phyloP scores from a whole-genome alignment of 2,888 invertebrate species.

The Leptothorax acervorum region DNA sequence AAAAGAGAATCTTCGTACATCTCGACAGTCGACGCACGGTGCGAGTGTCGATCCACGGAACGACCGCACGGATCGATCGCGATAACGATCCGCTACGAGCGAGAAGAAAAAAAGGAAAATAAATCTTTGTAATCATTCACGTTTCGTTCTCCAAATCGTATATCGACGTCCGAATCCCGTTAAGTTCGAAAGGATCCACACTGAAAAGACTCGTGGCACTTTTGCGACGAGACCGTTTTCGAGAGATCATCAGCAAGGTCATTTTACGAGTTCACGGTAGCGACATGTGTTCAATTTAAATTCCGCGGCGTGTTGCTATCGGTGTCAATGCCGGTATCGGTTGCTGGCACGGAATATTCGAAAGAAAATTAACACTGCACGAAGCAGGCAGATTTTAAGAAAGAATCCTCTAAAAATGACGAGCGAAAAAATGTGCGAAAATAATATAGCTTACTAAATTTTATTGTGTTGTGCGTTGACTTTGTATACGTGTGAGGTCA shows the following conservation, averaged over 20 bases:
- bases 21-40: no score
- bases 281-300: background rate
- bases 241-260: background rate
- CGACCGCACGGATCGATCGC: background rate
- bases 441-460: background rate
- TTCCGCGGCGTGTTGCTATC: background rate
- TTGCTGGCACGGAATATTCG: background rate
- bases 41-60: background rate
- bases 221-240: background rate
- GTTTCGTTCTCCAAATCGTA: background rate
- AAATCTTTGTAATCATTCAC: background rate
- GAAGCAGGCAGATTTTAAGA: background rate
- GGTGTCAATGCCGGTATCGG: background rate
- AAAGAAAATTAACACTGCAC: background rate
- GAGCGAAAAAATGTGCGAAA: constrained; percentile 2
- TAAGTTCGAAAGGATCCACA: background rate
- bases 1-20: constrained; percentile 4
- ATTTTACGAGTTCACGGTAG: background rate
- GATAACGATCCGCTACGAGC: background rate
- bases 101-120: background rate
- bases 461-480: background rate
- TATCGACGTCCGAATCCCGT: background rate
- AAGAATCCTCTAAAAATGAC: background rate
- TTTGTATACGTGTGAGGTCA: constrained; percentile 2
- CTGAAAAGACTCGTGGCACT: background rate